Conservation (phyloP, 2,888 invertebrate species). For the Plebejus melissa region DNA sequence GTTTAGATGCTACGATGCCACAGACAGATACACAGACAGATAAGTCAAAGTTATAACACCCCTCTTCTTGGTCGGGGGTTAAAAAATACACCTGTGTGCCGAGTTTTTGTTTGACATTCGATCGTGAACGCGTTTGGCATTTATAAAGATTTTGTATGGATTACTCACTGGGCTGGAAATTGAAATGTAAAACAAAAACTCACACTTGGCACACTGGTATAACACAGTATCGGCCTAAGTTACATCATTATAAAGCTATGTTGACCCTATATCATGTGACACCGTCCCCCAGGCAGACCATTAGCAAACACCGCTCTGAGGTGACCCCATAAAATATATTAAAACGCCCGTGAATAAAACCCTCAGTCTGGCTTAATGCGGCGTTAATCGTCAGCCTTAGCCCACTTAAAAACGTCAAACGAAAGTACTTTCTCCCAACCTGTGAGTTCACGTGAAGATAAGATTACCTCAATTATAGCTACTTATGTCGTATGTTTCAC, state of each 20-base stretch:
- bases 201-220: background rate
- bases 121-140: too few species aligned
- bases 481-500: background rate
- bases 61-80: too few species aligned
- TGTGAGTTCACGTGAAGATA: slow-evolving; percentile 29
- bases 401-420: slow-evolving; percentile 37
- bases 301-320: slow-evolving; percentile 46
- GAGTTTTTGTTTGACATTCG: too few species aligned
- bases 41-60: too few species aligned
- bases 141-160: too few species aligned
- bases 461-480: slow-evolving; percentile 14
- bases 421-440: slow-evolving; percentile 40
- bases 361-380: slow-evolving; percentile 50
- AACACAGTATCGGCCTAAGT: background rate
- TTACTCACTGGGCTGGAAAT: too few species aligned
- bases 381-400: slow-evolving; percentile 50
- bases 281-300: slow-evolving; percentile 43
- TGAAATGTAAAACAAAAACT: too few species aligned
- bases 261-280: slow-evolving; percentile 38
- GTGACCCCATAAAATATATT: slow-evolving; percentile 49
- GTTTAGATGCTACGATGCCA: too few species aligned
- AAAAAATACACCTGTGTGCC: too few species aligned
- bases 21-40: too few species aligned
- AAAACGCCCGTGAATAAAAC: slow-evolving; percentile 48
- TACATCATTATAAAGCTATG: slow-evolving; percentile 8